Percentiles rank a stretch among this genome's conserved stretches.
Conservation (phyloP, 2,113 vertebrate species). For the Ammodytes marinus region DNA sequence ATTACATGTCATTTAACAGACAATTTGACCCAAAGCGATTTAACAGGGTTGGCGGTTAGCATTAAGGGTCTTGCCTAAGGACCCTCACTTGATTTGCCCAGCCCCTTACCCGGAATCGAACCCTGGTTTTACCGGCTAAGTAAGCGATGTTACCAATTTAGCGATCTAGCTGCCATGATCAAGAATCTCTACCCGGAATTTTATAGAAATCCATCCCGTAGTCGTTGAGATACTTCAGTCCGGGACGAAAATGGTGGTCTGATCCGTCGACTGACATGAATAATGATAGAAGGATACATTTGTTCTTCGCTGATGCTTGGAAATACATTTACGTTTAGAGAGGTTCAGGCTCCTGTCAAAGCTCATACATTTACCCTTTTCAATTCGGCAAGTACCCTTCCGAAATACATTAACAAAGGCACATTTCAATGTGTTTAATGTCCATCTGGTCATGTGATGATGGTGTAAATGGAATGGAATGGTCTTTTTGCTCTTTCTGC, state of each 20-base stretch:
- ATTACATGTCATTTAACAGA: too few species aligned
- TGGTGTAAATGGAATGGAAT: background rate
- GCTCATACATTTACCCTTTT: background rate
- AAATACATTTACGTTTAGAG: too few species aligned
- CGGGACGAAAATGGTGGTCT: background rate
- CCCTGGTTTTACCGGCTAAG: too few species aligned
- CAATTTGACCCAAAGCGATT: too few species aligned
- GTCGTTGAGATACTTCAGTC: background rate
- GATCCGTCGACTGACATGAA: background rate
- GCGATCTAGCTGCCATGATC: background rate
- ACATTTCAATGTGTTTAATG: background rate
- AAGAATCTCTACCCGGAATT: too few species aligned
- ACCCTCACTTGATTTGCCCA: too few species aligned
- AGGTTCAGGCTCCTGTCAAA: background rate
- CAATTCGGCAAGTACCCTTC: background rate
- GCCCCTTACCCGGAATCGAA: too few species aligned
- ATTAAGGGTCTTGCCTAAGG: too few species aligned
- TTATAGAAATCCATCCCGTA: background rate
- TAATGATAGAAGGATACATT: background rate
- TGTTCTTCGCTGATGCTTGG: too few species aligned
- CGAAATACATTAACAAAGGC: background rate
- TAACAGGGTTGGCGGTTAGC: too few species aligned
- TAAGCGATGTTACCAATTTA: too few species aligned
- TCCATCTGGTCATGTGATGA: background rate
- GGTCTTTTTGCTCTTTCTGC: constrained; percentile 4